Conservation (phyloP, 64 coral and sea anemone species). For the Dendrophyllia cribrosa region DNA sequence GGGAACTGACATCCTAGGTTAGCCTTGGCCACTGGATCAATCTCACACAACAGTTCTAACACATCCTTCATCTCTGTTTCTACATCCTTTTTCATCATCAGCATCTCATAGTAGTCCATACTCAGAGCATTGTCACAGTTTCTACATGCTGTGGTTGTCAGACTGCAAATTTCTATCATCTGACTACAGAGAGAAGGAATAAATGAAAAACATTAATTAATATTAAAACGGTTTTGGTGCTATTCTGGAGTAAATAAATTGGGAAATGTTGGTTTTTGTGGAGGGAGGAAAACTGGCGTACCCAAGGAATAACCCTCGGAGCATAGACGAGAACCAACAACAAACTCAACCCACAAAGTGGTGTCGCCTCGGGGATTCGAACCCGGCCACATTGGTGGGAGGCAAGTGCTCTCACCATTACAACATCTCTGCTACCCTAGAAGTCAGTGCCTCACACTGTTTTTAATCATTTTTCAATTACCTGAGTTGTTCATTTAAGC, state of each 20-base stretch:
- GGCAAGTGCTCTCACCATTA: too few relatives aligned
- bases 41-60: constrained; percentile 78
- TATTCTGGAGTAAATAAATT: too few relatives aligned
- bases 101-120: constrained; percentile 94
- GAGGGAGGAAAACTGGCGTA: too few relatives aligned
- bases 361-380: too few relatives aligned
- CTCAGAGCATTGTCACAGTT: constrained; percentile 80
- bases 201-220: neutral
- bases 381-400: too few relatives aligned
- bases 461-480: neutral
- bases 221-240: too few relatives aligned
- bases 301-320: too few relatives aligned
- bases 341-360: too few relatives aligned
- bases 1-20: constrained; percentile 96
- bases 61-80: constrained; percentile 86
- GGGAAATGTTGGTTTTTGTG: too few relatives aligned
- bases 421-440: too few relatives aligned
- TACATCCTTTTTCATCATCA: constrained; percentile 88
- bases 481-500: constrained; percentile 97
- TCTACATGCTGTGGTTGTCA: constrained; percentile 90
- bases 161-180: constrained; percentile 96
- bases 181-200: constrained; percentile 50
- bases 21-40: constrained; percentile 46
- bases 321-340: too few relatives aligned
- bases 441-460: too few relatives aligned